phyloP scores from a whole-genome alignment of 2,113 vertebrate genomes.

The Phrynosoma blainvillii region DNA sequence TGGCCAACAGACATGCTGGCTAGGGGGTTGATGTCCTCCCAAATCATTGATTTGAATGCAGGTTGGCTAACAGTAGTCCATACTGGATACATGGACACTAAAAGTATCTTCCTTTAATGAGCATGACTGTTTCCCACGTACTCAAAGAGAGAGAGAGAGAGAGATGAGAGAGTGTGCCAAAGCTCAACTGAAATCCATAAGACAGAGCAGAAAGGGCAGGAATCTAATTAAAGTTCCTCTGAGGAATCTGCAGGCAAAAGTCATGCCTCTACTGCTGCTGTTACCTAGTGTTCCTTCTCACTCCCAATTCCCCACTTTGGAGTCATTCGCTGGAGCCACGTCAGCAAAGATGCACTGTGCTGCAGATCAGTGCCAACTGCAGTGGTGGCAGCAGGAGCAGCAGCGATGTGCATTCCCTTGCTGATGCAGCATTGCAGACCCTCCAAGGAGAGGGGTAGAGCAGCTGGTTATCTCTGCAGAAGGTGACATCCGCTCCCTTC shows the following conservation, averaged over 20 bases:
- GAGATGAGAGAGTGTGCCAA: neutral
- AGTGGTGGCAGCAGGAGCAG: conserved; percentile 5
- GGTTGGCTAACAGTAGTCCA: neutral
- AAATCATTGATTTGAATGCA: too few relatives aligned
- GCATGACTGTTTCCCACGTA: neutral
- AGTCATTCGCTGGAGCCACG: conserved; percentile 50
- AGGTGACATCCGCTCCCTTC: conserved; percentile 37
- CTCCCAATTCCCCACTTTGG: conserved; percentile 27
- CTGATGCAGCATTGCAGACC: conserved; percentile 64
- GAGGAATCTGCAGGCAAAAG: conserved; percentile 28
- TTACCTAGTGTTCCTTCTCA: rapidly evolving
- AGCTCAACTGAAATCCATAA: neutral
- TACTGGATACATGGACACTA: neutral
- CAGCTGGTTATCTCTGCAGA: conserved; percentile 45
- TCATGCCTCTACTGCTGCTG: neutral
- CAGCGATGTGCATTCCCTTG: conserved; percentile 34
- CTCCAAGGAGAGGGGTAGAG: conserved; percentile 41
- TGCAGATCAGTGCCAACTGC: conserved; percentile 40
- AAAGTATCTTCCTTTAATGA: neutral
- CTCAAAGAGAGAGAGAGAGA: neutral
- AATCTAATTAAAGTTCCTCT: conserved; percentile 34
- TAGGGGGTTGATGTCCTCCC: too few relatives aligned
- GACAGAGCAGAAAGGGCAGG: conserved; percentile 4
- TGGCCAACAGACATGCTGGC: too few relatives aligned
- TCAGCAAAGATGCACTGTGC: conserved; percentile 60